Base-by-base conservation (phyloP, 2,888 invertebrate species). In the Phanerotoma sp. region DNA sequence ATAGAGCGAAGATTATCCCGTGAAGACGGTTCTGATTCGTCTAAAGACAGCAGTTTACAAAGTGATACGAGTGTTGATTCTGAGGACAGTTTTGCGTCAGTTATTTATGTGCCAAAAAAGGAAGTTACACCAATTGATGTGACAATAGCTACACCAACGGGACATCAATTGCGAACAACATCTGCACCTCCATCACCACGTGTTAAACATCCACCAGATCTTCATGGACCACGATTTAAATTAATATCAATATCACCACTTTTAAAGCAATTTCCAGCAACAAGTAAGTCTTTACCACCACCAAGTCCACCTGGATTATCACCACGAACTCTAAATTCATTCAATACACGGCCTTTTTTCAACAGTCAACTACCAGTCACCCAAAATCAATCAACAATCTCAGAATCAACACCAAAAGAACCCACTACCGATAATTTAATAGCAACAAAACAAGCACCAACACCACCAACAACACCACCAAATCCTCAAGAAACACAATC, bases 41-140 rank as follows among this genome's bases (percentile, higher is more conserved):
- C 91, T 3, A 91, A 91, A 78, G 91, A 91, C 67, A 90, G 92
- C 73, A 93, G 93, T 73, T 82, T 94, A 56, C 94, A 94, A 78
- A 93, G 93, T 75, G 95, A 95, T 72, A 94, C 94, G 1, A 93
- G 93, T 78, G 91, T 94, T 30, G 95, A 95, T 75, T 93, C 93
- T 1, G 94, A 95, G 75, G 94, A 95, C 71, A 93, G 93, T 76
- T 93, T 94, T 71, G 93, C 93, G 54, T 93, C 93, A 60, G 94
- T 95, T 41, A 94, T 95, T 70, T 93, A 88, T 73, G 88, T 93
- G 68, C 93, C 93, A 52, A 92, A 91, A 78, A 86, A 89, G 46
- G 89, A 90, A 28, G 51, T 59, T 32, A 48, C 57, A 16, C 49
- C 53, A 33, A 53, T 62, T 7, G 62, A 62, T 45, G 79, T 81